A percentile compares a stretch with the other conserved stretches of the same genome.
phyloP scores from a whole-genome alignment of 2,797 vertebrate species.

The Artibeus lituratus region DNA sequence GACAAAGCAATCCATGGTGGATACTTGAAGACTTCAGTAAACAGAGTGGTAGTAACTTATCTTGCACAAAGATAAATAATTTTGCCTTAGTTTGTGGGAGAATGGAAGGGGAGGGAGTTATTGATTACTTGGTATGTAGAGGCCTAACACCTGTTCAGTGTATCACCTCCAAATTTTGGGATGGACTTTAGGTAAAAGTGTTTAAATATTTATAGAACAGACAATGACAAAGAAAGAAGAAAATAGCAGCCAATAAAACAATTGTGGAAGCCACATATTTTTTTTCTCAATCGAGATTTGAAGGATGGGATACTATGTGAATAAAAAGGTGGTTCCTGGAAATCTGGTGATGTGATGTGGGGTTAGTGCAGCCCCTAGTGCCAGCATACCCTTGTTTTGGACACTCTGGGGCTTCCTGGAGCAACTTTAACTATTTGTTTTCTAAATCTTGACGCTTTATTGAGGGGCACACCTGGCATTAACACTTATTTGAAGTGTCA shows the following conservation, averaged over 20 bases:
- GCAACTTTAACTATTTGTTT: not conserved
- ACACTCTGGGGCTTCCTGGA: not conserved
- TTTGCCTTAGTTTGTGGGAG: slow-evolving; percentile 25
- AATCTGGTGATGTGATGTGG: not conserved
- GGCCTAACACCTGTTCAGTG: not conserved
- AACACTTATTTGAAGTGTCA: not conserved
- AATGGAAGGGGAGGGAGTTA: not conserved
- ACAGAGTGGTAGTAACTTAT: not conserved
- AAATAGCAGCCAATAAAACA: not conserved
- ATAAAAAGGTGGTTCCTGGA: not conserved
- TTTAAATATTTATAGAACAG: not conserved
- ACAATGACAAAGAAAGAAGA: not conserved
- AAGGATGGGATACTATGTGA: not conserved
- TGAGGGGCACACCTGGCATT: not conserved
- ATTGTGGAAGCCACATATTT: not conserved
- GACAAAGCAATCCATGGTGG: not conserved
- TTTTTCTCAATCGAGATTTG: no score
- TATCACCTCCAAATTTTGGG: not conserved
- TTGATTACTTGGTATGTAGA: not conserved
- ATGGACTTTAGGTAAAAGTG: not conserved
- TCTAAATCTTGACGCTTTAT: not conserved
- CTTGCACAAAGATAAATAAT: not conserved
- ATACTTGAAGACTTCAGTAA: not conserved
- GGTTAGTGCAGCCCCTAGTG: no score
- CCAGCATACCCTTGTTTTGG: not conserved